These are phyloP conservation scores for Pseudorasbora parva DNA, from an alignment of 2,113 vertebrate species.

Conservation along the genomic window DNA sequence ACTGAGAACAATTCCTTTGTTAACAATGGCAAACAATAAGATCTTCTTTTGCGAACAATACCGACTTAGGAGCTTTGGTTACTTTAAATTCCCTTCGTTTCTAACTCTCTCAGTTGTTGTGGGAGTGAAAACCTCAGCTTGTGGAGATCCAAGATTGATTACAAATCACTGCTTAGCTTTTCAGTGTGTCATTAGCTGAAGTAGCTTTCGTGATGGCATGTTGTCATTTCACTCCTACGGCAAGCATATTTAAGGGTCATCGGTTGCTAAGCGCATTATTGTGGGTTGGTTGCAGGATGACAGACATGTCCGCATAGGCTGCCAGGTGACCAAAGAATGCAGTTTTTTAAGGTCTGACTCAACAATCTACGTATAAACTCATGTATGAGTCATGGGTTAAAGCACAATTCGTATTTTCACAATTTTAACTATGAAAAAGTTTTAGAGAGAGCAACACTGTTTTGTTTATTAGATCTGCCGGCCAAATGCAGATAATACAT, in stretches of 20 bases:
- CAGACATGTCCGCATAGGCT: background rate
- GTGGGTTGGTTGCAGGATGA: constrained; percentile 45
- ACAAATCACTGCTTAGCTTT: constrained; percentile 37
- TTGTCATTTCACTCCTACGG: constrained; percentile 45
- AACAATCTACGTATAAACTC: background rate
- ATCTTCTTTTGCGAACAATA: background rate
- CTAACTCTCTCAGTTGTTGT: background rate
- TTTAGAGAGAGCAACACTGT: background rate
- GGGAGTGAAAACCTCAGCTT: constrained; percentile 26
- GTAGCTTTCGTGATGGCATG: background rate
- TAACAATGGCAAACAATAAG: constrained; percentile 3
- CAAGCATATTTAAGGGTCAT: constrained; percentile 48
- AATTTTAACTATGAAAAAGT: background rate
- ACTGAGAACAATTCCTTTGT: background rate
- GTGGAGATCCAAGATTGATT: constrained; percentile 45
- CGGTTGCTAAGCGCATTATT: constrained; percentile 43
- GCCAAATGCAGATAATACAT: background rate
- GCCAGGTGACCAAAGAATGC: background rate
- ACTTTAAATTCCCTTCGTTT: background rate
- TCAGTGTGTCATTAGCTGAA: constrained; percentile 37
- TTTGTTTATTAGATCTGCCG: background rate
- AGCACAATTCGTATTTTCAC: background rate
- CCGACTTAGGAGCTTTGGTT: background rate
- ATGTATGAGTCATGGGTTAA: background rate
- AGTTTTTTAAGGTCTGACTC: background rate